Conservation (phyloP, 2,888 invertebrate species). For the Gari tellinella region DNA sequence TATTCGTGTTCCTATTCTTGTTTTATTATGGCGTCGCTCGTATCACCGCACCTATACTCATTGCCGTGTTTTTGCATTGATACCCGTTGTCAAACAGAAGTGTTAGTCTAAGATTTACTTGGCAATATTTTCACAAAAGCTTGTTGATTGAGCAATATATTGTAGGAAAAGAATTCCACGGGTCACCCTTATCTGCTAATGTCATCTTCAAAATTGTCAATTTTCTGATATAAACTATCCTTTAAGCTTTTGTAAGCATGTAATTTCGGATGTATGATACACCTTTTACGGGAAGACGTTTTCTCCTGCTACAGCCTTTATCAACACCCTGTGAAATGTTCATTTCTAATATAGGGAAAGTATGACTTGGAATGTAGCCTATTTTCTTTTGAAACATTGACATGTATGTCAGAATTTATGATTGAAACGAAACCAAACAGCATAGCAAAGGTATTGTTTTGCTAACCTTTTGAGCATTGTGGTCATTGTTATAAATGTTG, state of each 20-base stretch:
- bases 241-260: slow-evolving; percentile 48
- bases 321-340: neutral
- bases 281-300: neutral
- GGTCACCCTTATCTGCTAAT: slow-evolving; percentile 52
- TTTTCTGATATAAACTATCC: slow-evolving; percentile 61
- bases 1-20: no score
- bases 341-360: neutral
- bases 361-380: neutral
- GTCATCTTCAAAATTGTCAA: slow-evolving; percentile 62
- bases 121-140: no score
- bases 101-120: no score
- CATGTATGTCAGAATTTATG: neutral
- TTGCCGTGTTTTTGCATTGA: no score
- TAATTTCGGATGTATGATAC: slow-evolving; percentile 56
- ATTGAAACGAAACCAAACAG: no score
- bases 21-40: no score
- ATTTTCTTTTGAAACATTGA: neutral
- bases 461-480: no score
- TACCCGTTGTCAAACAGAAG: no score
- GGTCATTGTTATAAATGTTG: no score
- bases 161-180: slow-evolving; percentile 31
- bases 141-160: slow-evolving; percentile 1
- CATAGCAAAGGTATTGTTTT: no score
- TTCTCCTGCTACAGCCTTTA: neutral
- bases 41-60: no score